Conservation (phyloP, 2,113 vertebrate species). For the Ibidorhyncha struthersii region DNA sequence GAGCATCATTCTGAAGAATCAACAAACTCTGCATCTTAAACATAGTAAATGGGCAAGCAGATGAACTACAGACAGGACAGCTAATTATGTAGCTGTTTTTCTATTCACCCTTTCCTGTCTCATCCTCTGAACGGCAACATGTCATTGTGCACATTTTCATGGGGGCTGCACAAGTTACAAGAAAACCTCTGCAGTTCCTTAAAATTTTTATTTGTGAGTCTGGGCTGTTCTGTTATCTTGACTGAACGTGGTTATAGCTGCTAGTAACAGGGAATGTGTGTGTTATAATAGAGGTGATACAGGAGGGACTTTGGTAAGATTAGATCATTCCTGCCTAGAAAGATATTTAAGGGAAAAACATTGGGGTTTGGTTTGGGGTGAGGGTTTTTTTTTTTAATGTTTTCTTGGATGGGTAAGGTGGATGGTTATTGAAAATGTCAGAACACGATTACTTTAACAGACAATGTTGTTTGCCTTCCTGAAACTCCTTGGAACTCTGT, state of each 20-base stretch:
- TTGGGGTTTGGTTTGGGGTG: not conserved
- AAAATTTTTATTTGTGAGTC: not conserved
- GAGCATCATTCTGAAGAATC: not conserved
- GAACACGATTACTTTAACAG: not conserved
- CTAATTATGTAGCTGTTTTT: not conserved
- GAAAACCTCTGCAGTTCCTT: not conserved
- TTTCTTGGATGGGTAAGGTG: not conserved
- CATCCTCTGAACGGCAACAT: not conserved
- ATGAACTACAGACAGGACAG: not conserved
- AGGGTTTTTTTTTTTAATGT: not conserved
- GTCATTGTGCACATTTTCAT: not conserved
- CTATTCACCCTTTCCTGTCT: not conserved
- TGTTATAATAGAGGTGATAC: not conserved
- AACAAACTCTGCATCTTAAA: not conserved
- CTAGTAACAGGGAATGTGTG: not conserved
- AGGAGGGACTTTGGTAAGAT: not conserved
- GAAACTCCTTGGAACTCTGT: not conserved
- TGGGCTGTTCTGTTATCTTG: not conserved
- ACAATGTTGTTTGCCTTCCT: not conserved
- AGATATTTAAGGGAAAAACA: conserved; percentile 4
- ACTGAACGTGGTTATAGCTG: not conserved
- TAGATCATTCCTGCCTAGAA: conserved; percentile 50
- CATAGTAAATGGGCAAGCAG: not conserved
- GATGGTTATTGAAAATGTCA: not conserved
- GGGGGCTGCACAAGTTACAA: not conserved